A percentile compares a stretch with the other conserved stretches of the same genome.
Evolutionary conservation across 2,888 invertebrate genomes (phyloP).

Genomic region (Hipparchia semele): DNA sequence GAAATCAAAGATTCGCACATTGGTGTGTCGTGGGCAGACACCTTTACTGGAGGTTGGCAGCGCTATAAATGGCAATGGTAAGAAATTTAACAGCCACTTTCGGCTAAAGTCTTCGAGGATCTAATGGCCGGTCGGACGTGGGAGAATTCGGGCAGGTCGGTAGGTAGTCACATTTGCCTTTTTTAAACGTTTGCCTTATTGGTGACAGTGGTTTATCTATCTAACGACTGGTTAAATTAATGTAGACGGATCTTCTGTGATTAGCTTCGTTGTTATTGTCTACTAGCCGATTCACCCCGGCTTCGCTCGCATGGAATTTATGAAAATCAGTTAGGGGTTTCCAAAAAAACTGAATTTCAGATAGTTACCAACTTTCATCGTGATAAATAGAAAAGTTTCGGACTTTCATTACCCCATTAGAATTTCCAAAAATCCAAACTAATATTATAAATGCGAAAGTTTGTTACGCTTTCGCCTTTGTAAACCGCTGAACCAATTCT

Average conservation of each 20-base stretch:
- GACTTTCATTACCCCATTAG: no score
- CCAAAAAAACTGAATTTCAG: no score
- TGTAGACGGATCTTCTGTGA: background rate
- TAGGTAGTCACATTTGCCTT: slow-evolving; percentile 38
- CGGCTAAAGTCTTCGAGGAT: slow-evolving; percentile 60
- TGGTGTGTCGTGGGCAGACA: background rate
- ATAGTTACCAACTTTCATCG: no score
- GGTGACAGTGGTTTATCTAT: slow-evolving; percentile 25
- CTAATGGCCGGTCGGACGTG: slow-evolving; percentile 56
- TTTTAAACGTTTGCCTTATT: slow-evolving; percentile 35
- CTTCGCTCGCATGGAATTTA: no score
- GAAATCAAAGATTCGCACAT: background rate
- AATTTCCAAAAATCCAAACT: no score
- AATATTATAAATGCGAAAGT: no score
- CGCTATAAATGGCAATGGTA: slow-evolving; percentile 76
- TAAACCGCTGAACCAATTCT: no score
- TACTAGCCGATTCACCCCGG: background rate
- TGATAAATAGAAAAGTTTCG: no score
- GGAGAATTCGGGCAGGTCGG: slow-evolving; percentile 49
- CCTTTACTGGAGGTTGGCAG: slow-evolving; percentile 56
- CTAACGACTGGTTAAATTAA: slow-evolving; percentile 17
- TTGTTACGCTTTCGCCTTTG: no score
- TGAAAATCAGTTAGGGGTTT: no score
- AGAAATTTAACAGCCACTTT: slow-evolving; percentile 74
- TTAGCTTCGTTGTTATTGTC: background rate